Evolutionary conservation across 2,797 vertebrate genomes (phyloP).

Genomic region (Melanogrammus aeglefinus): DNA sequence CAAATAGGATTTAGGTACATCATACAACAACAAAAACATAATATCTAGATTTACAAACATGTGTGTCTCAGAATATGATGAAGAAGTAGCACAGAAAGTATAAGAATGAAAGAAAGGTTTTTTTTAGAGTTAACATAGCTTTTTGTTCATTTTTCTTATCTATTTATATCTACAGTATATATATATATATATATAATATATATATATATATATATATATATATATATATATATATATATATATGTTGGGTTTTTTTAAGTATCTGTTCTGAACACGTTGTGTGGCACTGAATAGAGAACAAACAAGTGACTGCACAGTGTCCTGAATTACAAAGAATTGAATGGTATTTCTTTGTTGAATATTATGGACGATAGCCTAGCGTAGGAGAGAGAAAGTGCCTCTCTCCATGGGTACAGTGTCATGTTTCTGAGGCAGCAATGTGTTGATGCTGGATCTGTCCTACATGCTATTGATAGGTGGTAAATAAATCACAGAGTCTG

Average conservation of each 20-base stretch:
- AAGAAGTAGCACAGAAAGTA: too few species aligned
- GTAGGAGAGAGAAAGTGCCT: not conserved
- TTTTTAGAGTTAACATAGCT: not conserved
- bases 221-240: not conserved
- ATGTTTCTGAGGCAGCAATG: not conserved
- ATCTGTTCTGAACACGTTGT: not conserved
- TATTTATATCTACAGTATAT: too few species aligned
- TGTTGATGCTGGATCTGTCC: not conserved
- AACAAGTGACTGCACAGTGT: not conserved
- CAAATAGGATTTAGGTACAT: not conserved
- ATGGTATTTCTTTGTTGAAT: not conserved
- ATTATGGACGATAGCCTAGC: not conserved
- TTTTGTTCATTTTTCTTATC: not conserved
- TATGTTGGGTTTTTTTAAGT: not conserved
- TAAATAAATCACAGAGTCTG: not conserved
- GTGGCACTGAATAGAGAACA: not conserved
- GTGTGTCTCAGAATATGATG: too few species aligned
- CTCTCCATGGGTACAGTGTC: not conserved
- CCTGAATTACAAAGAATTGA: not conserved
- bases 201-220: not conserved
- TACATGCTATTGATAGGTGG: conserved; percentile 4
- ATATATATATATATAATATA: not conserved
- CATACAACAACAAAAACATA: not conserved
- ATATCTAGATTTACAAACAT: not conserved
- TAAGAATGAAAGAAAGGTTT: too few species aligned